Base-by-base conservation (phyloP, 2,888 invertebrate genomes). In the Diabrotica balteata region DNA sequence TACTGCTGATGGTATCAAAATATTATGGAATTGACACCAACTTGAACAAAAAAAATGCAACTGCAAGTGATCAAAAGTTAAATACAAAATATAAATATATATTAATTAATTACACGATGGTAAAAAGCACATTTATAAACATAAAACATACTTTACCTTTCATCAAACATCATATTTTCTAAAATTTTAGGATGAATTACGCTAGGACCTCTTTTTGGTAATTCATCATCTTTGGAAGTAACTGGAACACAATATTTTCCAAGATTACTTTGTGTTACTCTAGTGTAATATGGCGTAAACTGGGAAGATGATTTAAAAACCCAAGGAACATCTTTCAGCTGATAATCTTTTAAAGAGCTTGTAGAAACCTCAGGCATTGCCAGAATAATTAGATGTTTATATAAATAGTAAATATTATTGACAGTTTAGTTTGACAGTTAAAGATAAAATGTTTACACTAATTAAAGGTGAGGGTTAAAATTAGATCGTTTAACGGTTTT, bases 191-290 rank as follows among this genome's bases (percentile, higher is more conserved):
- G 77, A 68, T 79, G 75, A 7, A 80, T 63, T 22, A 50, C 60
- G 17, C 55, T 68, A 46, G 72, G 51, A 52, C 67, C 66, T 57
- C 63, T 76, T 49, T 85, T 85, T 0, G 87, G 84, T 11, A 85
- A 72, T 72, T 88, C 88, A 82, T 78, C 74, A 51, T 79, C 78
- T 32, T 70, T 68, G 53, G 80, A 80, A 66, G 85, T 85, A 80
- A 87, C 76, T 0, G 88, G 88, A 65, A 81, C 81, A 51, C 86
- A 81, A 72, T 80, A 87, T 73, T 84, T 83, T 17, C 83, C 87
- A 49, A 88, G 73, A 5, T 84, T 83, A 43, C 78, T 75, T 73
- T 88, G 88, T 0, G 88, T 88, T 17, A 86, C 80, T 59, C 84
- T 78, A 6, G 87, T 86, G 11, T 80, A 80, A 7, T 80, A 80